A percentile compares a stretch with the other conserved stretches of the same genome.
These are phyloP conservation scores for Chrysina gloriosa DNA, from an alignment of 2,888 invertebrate species.

Conservation along the genomic window DNA sequence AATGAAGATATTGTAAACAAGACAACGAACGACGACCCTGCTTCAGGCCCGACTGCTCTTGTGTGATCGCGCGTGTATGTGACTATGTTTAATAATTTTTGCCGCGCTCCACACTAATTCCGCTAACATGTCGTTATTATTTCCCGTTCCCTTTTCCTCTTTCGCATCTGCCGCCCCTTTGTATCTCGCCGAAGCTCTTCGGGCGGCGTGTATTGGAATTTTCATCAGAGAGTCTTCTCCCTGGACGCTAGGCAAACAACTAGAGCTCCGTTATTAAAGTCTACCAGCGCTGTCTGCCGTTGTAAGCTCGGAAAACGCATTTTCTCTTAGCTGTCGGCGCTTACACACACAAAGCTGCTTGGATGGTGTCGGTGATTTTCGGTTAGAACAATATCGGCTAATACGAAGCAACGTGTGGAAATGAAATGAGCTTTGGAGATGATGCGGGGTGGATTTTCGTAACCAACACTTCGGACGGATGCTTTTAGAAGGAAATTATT, in stretches of 20 bases:
- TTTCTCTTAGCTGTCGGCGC: conserved; percentile 11
- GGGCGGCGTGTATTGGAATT: conserved; percentile 26
- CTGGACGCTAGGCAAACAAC: conserved; percentile 33
- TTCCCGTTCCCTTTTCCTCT: background rate
- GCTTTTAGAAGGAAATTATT: no score
- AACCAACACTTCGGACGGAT: no score
- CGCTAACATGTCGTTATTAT: conserved; percentile 27
- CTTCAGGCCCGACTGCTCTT: background rate
- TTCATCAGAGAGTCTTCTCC: conserved; percentile 31
- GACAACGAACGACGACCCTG: background rate
- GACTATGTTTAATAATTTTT: conserved; percentile 27
- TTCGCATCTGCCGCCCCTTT: background rate
- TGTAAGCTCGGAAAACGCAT: conserved; percentile 25
- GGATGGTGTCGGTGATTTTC: conserved; percentile 16
- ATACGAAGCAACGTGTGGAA: conserved; percentile 20
- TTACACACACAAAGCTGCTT: conserved; percentile 2
- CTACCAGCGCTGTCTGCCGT: conserved; percentile 1
- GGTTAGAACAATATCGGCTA: conserved; percentile 28
- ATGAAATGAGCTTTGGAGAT: conserved; percentile 13
- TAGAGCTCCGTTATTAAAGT: conserved; percentile 31
- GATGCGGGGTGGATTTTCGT: no score
- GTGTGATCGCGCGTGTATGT: background rate
- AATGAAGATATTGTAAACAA: conserved; percentile 25
- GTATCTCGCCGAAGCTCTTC: conserved; percentile 4
- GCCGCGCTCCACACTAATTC: conserved; percentile 14